These are phyloP conservation scores for Drosophila novamexicana DNA, from an alignment of 1,140 invertebrate genomes.

Conservation along the genomic window DNA sequence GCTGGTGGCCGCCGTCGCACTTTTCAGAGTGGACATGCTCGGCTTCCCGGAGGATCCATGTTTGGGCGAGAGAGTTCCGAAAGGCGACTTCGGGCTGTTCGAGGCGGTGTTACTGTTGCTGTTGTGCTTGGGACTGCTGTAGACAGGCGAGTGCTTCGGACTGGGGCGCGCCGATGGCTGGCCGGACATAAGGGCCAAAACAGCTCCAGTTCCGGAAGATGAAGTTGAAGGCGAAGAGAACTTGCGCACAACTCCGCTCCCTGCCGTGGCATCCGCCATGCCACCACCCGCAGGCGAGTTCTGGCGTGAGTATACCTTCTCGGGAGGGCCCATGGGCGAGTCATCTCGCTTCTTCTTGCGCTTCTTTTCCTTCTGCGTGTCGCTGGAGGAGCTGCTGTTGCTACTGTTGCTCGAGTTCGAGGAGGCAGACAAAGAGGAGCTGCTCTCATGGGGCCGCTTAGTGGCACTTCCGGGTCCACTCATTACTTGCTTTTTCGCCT, in stretches of 20 bases:
- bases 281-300: slow-evolving; percentile 73
- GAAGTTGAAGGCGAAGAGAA: slow-evolving; percentile 66
- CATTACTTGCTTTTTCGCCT: slow-evolving; percentile 24
- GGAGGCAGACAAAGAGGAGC: slow-evolving; percentile 30
- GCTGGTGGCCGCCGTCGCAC: slow-evolving; percentile 85
- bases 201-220: slow-evolving; percentile 67
- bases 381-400: slow-evolving; percentile 19
- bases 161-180: slow-evolving; percentile 88
- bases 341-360: slow-evolving; percentile 90
- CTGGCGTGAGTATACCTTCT: slow-evolving; percentile 87
- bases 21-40: slow-evolving; percentile 94
- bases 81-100: slow-evolving; percentile 87
- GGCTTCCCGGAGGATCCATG: slow-evolving; percentile 92
- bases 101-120: slow-evolving; percentile 79
- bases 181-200: slow-evolving; percentile 47
- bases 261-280: slow-evolving; percentile 69
- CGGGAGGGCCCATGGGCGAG: slow-evolving; percentile 92
- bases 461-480: slow-evolving; percentile 24
- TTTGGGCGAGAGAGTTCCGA: slow-evolving; percentile 89
- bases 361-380: slow-evolving; percentile 91
- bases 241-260: slow-evolving; percentile 65
- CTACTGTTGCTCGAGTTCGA: slow-evolving; percentile 80
- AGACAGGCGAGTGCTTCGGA: slow-evolving; percentile 91
- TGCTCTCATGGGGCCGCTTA: slow-evolving; percentile 61
- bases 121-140: slow-evolving; percentile 90